phyloP scores from a whole-genome alignment of 2,888 invertebrate genomes.

The Eremobia ochroleuca region DNA sequence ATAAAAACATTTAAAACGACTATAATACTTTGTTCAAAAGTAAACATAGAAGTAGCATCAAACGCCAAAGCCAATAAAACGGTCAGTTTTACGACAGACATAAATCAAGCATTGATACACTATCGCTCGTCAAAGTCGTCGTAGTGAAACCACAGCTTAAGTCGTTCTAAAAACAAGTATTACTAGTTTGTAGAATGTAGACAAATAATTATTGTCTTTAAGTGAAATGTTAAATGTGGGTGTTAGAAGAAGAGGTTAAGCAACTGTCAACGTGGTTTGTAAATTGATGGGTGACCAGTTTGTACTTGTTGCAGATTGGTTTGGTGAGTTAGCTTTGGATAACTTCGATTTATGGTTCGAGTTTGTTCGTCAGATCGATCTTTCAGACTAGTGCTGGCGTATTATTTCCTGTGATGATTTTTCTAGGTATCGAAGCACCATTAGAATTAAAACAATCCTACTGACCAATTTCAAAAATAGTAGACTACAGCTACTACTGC shows the following conservation, averaged over 20 bases:
- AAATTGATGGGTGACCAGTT: conserved; percentile 35
- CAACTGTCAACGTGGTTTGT: conserved; percentile 58
- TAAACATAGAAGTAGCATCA: conserved; percentile 77
- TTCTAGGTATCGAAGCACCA: not conserved
- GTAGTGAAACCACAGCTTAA: conserved; percentile 71
- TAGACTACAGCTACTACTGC: too few relatives aligned
- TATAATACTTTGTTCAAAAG: conserved; percentile 73
- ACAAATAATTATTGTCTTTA: conserved; percentile 67
- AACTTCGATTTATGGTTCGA: conserved; percentile 7
- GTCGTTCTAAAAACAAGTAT: conserved; percentile 60
- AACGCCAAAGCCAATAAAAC: conserved; percentile 80
- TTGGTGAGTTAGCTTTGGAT: not conserved
- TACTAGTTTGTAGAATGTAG: conserved; percentile 58
- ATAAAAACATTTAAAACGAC: conserved; percentile 58
- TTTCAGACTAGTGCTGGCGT: not conserved
- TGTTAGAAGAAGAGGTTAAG: conserved; percentile 50
- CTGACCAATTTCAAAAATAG: accelerated
- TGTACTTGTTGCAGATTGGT: conserved; percentile 32
- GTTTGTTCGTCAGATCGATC: conserved; percentile 23
- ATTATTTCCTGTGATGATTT: not conserved
- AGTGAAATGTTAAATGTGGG: conserved; percentile 58
- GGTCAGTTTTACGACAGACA: conserved; percentile 84
- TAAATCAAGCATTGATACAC: conserved; percentile 86
- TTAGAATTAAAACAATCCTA: not conserved
- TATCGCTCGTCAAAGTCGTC: conserved; percentile 74